Conservation (phyloP, 64 coral and sea anemone genomes). For the Trachythela sp. region DNA sequence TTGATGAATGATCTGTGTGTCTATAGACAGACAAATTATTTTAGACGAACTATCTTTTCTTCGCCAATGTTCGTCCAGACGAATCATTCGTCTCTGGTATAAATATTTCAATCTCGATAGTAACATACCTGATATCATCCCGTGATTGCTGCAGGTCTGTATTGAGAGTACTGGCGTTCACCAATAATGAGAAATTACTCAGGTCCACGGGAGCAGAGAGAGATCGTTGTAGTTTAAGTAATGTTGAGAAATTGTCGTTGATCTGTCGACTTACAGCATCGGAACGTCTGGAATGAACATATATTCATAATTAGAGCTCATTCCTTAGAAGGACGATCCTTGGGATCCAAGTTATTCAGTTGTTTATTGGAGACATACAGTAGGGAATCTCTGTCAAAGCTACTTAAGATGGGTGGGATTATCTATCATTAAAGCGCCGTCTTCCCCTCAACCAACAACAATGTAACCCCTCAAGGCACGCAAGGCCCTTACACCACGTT, state of each 20-base stretch:
- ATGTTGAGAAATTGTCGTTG: not conserved
- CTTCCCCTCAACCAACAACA: too few relatives aligned
- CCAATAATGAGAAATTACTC: not conserved
- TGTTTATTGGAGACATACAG: conserved; percentile 73
- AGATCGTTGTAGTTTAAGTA: not conserved
- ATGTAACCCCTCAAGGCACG: too few relatives aligned
- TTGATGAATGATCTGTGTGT: too few relatives aligned
- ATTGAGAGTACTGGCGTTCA: not conserved
- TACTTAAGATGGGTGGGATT: too few relatives aligned
- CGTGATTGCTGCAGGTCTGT: not conserved
- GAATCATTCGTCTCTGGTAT: too few relatives aligned
- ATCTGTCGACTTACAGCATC: not conserved
- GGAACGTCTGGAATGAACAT: not conserved
- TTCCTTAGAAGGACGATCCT: too few relatives aligned
- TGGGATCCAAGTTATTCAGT: conserved; percentile 30
- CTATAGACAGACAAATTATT: too few relatives aligned
- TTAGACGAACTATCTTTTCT: too few relatives aligned
- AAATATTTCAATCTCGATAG: too few relatives aligned
- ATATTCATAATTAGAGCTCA: not conserved
- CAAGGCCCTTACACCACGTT: too few relatives aligned
- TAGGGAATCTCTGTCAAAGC: not conserved
- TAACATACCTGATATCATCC: not conserved
- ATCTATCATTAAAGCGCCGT: too few relatives aligned
- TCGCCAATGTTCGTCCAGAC: too few relatives aligned
- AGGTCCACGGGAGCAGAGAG: not conserved